A percentile compares a stretch with the other conserved stretches of the same genome.
phyloP scores from a whole-genome alignment of 2,113 vertebrate genomes.

The Poeciliopsis turrubarensis region DNA sequence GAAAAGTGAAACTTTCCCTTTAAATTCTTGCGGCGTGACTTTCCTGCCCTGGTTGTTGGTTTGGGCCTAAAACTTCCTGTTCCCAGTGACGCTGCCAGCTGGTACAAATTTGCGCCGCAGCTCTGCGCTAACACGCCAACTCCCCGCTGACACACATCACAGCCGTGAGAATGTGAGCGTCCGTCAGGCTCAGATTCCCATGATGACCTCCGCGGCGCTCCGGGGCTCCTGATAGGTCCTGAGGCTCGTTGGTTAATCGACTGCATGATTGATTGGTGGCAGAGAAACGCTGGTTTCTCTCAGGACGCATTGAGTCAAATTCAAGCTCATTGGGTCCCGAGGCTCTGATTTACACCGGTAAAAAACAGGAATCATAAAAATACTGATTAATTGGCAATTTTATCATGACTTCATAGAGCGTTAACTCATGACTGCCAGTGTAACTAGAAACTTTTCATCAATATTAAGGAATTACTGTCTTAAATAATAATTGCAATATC shows the following conservation, averaged over 20 bases:
- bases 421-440: not conserved
- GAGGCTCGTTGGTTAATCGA: not conserved
- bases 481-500: too few relatives aligned
- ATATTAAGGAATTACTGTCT: too few relatives aligned
- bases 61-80: constrained; percentile 37
- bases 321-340: too few relatives aligned
- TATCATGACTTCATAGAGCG: not conserved
- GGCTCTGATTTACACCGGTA: not conserved
- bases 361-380: not conserved
- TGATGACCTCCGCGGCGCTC: not conserved
- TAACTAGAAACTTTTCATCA: too few relatives aligned
- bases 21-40: constrained; percentile 7
- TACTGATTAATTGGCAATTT: not conserved
- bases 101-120: constrained; percentile 22
- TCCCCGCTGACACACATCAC: constrained; percentile 17
- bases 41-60: constrained; percentile 22
- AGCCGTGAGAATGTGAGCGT: constrained; percentile 26
- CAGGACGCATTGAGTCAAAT: not conserved
- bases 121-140: constrained; percentile 23
- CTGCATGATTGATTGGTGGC: constrained; percentile 2
- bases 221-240: constrained; percentile 21
- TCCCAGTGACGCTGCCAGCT: constrained; percentile 25
- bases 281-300: constrained; percentile 9
- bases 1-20: not conserved
- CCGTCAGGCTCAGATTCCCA: constrained; percentile 31